Evolutionary conservation across 2,797 vertebrate species (phyloP), one percentile per base, ranked within the genome.

Genomic region (Dendrocincla tyrannina): DNA sequence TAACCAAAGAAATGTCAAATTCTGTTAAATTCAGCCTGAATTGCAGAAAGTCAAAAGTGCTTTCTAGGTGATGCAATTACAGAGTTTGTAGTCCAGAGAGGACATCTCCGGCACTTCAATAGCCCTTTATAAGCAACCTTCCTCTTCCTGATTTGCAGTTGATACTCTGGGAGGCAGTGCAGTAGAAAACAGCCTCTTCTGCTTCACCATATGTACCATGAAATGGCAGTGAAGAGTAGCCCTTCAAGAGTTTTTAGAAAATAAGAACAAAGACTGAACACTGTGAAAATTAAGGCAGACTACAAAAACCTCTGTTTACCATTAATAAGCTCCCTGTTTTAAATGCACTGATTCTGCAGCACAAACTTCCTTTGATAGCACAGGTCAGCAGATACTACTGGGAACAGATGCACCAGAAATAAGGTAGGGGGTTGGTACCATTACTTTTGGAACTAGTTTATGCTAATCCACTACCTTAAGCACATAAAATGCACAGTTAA

Each of bases 101-200:
- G 42, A 79, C 25, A 55, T 5, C 14, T 76, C 44, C 79, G 46
- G 59, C 59, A 58, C 55, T 52, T 55, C 22, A 18, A 35, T 6
- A 60, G 17, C 14, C 32, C 39, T 75, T 73, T 15, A 59, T 13
- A 39, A 5, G 11, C n/a, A 84, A 52, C 8, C 4, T 59, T 73
- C 17, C 22, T 50, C 49, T 59, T 68, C 47, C 10, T 25, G 13
- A 70, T 39, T 62, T 66, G 23, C 1, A 0, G 72, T 62, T 0
- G 0, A 53, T 39, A 68, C 2, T 28, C 20, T 67, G 33, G 32
- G 66, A 88, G 12, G 23, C 53, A 72, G 22, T 0, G 0, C 9
- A 66, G 23, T 8, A 76, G 35, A 20, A 67, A 87, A 80, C 37
- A 12, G 56, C 12, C 16, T 69, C 35, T 72, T 55, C 42, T 91